Evolutionary conservation across 2,888 invertebrate species (phyloP), one percentile per base, ranked within the genome.

Genomic region (Saturnia pavonia): DNA sequence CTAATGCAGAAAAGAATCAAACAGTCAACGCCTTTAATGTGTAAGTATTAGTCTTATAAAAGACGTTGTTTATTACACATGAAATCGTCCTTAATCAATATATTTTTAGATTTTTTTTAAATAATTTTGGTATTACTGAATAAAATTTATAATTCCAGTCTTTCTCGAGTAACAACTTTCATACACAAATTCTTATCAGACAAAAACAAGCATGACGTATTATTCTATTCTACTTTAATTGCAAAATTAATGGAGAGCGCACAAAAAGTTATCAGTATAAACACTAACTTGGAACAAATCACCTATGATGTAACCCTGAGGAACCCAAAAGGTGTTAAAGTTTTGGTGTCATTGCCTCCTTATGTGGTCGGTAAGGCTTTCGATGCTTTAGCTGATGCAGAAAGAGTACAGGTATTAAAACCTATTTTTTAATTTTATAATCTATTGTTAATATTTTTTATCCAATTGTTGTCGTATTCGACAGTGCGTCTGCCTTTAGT

Each of bases 301-400:
- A 82, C 89, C 77, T 91, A 92, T 70, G 86, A 91, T 57, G 86
- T 88, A 2, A 89, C 92, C 77, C 66, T 86, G 85, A 80, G 90
- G 77, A 86, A 94, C 78, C 86, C 91, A 48, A 80, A 82, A 0
- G 93, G 87, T 9, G 77, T 94, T 0, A 80, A 87, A 73, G 73
- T 89, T 16, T 74, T 94, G 12, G 76, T 85, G 19, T 75, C 74
- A 0, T 73, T 94, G 16, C 88, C 91, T 8, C 79, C 87, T 0
- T 69, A 79, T 19, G 75, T 91, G 51, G 75, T 94, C 19, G 85
- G 80, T 16, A 91, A 88, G 68, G 86, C 90, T 11, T 87, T 94
- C 67, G 92, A 94, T 40, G 94, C 87, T 7, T 81, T 94, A 57
- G 85, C 91, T n/a, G 89, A 92, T 78, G 86, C 91, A 54, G 90